These are phyloP conservation scores for Chlorodrepanis virens DNA, from an alignment of 2,113 vertebrate genomes.

Conservation along the genomic window DNA sequence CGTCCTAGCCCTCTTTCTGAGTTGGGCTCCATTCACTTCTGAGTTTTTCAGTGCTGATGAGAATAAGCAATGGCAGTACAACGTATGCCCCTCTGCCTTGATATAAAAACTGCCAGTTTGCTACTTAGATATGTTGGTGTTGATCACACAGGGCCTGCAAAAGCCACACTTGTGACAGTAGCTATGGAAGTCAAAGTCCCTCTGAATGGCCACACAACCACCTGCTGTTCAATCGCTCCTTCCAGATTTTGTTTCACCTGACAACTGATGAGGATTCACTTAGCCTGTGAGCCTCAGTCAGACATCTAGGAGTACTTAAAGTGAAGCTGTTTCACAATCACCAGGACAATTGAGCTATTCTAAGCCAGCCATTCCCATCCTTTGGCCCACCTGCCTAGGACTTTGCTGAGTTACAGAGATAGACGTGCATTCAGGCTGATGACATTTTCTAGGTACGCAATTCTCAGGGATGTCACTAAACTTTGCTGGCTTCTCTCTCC, in stretches of 20 bases:
- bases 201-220: background rate
- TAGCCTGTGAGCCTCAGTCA: background rate
- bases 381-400: background rate
- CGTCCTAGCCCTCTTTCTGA: background rate
- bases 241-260: background rate
- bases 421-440: background rate
- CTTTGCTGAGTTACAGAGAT: background rate
- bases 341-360: background rate
- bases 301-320: background rate
- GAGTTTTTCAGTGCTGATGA: background rate
- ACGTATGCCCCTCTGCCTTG: background rate
- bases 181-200: background rate
- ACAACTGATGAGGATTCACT: background rate
- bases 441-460: background rate
- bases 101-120: background rate
- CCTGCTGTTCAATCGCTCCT: background rate
- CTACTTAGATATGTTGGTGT: background rate
- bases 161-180: background rate
- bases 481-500: background rate
- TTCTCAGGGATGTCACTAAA: background rate
- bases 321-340: background rate
- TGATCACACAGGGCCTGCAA: background rate
- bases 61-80: background rate
- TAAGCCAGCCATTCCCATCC: background rate
- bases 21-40: background rate